Evolutionary conservation across 2,113 vertebrate species (phyloP).

Genomic region (Phoenicopterus ruber): DNA sequence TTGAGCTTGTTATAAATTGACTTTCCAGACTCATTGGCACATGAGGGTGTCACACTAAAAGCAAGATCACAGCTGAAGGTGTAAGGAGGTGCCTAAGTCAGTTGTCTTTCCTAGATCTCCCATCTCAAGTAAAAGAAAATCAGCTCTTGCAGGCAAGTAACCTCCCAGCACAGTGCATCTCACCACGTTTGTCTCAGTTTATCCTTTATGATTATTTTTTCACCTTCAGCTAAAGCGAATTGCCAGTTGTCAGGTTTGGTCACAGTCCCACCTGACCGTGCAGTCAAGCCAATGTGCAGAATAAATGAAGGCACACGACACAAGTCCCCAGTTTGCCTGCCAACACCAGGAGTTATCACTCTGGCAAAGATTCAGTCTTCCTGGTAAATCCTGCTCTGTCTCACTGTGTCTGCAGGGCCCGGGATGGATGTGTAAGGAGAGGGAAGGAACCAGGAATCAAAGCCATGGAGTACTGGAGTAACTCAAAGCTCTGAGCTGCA

Average conservation of each 20-base stretch:
- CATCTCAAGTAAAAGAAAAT: not conserved
- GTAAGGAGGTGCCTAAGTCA: not conserved
- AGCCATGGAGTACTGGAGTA: not conserved
- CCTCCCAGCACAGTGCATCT: not conserved
- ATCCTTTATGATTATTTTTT: not conserved
- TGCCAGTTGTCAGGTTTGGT: not conserved
- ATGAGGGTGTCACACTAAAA: not conserved
- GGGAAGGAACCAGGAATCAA: not conserved
- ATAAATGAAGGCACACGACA: not conserved
- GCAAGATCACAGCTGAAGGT: not conserved
- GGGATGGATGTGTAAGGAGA: not conserved
- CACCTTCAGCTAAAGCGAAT: not conserved
- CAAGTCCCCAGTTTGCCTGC: not conserved
- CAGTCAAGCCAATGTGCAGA: no score
- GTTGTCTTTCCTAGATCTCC: not conserved
- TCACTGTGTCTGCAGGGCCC: not conserved
- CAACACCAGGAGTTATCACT: not conserved
- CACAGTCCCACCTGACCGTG: no score
- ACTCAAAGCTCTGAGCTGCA: not conserved
- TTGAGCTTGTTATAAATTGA: not conserved
- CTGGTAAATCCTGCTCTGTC: not conserved
- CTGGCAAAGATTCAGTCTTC: not conserved
- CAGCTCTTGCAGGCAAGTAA: not conserved
- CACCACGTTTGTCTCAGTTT: not conserved
- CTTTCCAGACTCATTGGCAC: not conserved